Evolutionary conservation across 1,140 invertebrate species (phyloP), one percentile per base, ranked within the genome.

Genomic region (Meloidogyne floridensis): DNA sequence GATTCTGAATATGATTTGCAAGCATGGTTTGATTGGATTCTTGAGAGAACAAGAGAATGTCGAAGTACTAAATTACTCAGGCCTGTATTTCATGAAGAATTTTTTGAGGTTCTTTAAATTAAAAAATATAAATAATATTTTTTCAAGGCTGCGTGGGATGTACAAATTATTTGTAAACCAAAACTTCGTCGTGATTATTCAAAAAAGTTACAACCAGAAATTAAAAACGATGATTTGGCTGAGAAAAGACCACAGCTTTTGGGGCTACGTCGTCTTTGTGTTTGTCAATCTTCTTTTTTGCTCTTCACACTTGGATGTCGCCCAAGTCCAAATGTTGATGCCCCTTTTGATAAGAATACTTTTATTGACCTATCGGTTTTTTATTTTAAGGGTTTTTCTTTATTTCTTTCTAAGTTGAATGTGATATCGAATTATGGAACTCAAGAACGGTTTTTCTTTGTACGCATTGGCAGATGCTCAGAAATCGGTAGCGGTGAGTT

Each of bases 371-470:
- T 82, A 74, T 71, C 81, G 80, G 81, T 82, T 42, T 15, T n/a
- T 13, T 20, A 43, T 72, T 72, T 15, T 78, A 8, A 5, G 5
- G n/a, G 53, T 43, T 8, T 75, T 8, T 79, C 11, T 15, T 15
- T 47, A 11, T 43, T 20, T 72, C 9, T 13, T 65, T 71, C 80
- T 70, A 20, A 85, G 84, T 70, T 85, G n/a, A 85, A 85, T 70
- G 84, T 86, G 3, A 81, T 85, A 2, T 81, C 84, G 11, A 80
- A 77, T 71, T 85, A 85, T 75, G 84, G 84, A 1, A 86, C 71
- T 13, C 84, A 86, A 53, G 84, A 85, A 80, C 56, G 71, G 13
- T 85, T 76, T 73, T 85, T 85, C 71, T 85, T 85, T 73, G 20
- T 85, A 18, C 84, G 80, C 42, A 75, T 85, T 74, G 84, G 84